phyloP scores from a whole-genome alignment of 2,888 invertebrate species.

The Formica aserva region DNA sequence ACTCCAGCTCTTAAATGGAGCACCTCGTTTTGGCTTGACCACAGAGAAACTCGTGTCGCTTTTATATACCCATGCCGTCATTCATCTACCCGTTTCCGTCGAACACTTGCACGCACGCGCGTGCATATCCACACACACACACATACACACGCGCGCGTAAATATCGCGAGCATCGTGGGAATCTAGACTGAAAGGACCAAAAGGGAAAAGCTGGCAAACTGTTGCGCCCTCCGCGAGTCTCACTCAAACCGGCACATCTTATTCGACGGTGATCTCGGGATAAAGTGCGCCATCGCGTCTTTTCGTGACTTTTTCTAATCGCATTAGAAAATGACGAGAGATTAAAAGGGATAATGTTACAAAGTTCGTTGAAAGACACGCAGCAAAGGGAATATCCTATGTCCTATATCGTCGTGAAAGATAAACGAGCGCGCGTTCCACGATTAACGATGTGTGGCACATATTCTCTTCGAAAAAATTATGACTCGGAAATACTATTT shows the following conservation, averaged over 20 bases:
- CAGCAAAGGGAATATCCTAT: background rate
- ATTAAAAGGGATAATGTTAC: background rate
- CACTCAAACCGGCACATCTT: slow-evolving; percentile 3
- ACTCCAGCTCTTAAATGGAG: slow-evolving; percentile 47
- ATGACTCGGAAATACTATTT: background rate
- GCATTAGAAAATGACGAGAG: background rate
- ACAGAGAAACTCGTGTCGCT: slow-evolving; percentile 27
- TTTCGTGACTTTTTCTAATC: background rate
- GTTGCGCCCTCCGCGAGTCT: slow-evolving; percentile 60
- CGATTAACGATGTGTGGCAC: background rate
- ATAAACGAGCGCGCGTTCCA: background rate
- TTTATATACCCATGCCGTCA: background rate
- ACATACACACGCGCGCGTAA: background rate
- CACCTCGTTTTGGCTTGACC: slow-evolving; percentile 19
- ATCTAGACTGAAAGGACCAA: slow-evolving; percentile 45
- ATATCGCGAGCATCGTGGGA: background rate
- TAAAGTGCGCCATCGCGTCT: background rate
- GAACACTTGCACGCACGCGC: background rate
- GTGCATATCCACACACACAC: background rate
- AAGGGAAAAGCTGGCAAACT: slow-evolving; percentile 67
- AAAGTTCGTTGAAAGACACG: background rate
- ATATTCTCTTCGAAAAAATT: background rate
- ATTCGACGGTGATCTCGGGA: background rate
- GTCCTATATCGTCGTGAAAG: background rate
- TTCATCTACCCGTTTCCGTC: slow-evolving; percentile 5